Base-by-base conservation (phyloP, 2,797 vertebrate genomes). In the Potorous gilbertii region DNA sequence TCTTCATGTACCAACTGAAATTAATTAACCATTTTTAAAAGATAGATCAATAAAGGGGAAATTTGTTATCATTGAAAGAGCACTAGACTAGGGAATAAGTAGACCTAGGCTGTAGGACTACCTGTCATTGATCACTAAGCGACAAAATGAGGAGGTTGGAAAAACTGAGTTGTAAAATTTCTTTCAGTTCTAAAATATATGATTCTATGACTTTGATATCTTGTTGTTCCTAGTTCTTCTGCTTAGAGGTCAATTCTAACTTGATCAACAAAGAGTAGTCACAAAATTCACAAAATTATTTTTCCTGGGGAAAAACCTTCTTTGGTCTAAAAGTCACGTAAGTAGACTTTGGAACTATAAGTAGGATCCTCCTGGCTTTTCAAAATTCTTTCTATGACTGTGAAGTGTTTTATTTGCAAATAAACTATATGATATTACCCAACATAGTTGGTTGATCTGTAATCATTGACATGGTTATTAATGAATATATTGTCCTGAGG, bases 1-100 rank as follows among this genome's bases (percentile, higher is more conserved):
- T 55, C n/a, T 92, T 95, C 96, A 81, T 18, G 90, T 93, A 96
- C 81, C 59, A 95, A 94, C 40, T 66, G 54, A 87, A 93, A 59
- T 27, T n/a, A 40, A 94, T 50, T 40, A 90, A 90, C 54, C 0
- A 0, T 10, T 87, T 27, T 87, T 87, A 87, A 87, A 87, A 87
- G 9, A 46, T 46, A 81, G 8, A 40, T 87, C 40, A 87, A 81
- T 50, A 87, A 87, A 46, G 21, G 8, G 40, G 74, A 87, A 87
- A 46, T 87, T 27, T 87, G 74, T 21, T 27, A 87, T 46, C 4
- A 50, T 50, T 34, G 62, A 74, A 40, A 21, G 34, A 74, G 34
- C 34, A 74, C 34, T 74, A 46, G n/a, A 81, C 66, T 81, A 18
- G 18, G 5, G 66, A 81, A 46, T 81, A 81, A 24, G 5, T 74